Evolutionary conservation across 2,888 invertebrate genomes (phyloP).

Genomic region (Macroteleia sp.): DNA sequence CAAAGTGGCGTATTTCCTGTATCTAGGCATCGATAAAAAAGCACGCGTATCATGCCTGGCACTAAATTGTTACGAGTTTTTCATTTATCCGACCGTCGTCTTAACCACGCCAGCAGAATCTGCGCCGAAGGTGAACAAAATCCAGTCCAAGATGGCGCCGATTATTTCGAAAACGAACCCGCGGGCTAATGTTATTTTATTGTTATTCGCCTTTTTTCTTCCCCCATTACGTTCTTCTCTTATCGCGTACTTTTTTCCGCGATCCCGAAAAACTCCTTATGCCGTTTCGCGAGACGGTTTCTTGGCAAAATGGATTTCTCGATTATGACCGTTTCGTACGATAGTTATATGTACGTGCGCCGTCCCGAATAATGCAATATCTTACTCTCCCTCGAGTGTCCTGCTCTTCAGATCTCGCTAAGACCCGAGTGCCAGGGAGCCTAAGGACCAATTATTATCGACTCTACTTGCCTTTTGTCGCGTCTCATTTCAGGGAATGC

Average conservation of each 20-base stretch:
- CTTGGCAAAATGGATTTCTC: background rate
- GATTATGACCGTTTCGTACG: background rate
- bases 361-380: conserved; percentile 25
- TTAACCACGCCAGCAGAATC: conserved; percentile 1
- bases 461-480: conserved; percentile 7
- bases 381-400: conserved; percentile 13
- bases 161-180: conserved; percentile 12
- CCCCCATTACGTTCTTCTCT: background rate
- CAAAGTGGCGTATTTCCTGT: conserved; percentile 34
- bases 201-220: conserved; percentile 4
- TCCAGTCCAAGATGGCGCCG: conserved; percentile 1
- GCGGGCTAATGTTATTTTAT: conserved; percentile 4
- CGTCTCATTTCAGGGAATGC: conserved; percentile 11
- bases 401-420: background rate
- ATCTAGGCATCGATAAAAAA: conserved; percentile 43
- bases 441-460: conserved; percentile 29
- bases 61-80: conserved; percentile 55
- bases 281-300: background rate
- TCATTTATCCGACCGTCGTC: conserved; percentile 35
- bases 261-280: background rate
- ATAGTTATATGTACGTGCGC: conserved; percentile 5
- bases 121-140: conserved; percentile 4
- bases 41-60: conserved; percentile 22
- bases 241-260: background rate
- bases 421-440: background rate